Evolutionary conservation across 1,140 invertebrate genomes (phyloP).

Genomic region (Apolygus lucorum): DNA sequence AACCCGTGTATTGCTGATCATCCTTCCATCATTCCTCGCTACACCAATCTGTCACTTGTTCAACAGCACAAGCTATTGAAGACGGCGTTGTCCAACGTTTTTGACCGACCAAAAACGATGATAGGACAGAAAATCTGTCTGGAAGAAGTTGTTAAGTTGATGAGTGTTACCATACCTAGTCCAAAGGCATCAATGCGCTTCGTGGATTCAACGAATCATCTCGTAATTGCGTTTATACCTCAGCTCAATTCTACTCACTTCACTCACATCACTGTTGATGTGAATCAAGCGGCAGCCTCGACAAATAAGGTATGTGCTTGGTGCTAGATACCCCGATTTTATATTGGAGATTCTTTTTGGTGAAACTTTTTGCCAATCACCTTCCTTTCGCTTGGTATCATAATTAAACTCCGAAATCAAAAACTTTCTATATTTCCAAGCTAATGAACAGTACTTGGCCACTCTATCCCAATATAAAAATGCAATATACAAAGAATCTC

Average conservation of each 20-base stretch:
- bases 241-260: constrained; percentile 17
- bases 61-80: constrained; percentile 70
- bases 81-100: constrained; percentile 55
- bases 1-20: constrained; percentile 61
- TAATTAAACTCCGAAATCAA: too few relatives aligned
- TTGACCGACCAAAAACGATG: constrained; percentile 51
- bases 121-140: constrained; percentile 26
- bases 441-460: too few relatives aligned
- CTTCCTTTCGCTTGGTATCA: too few relatives aligned
- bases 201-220: background rate
- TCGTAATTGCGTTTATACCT: constrained; percentile 25
- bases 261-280: constrained; percentile 7
- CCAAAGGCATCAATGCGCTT: constrained; percentile 17
- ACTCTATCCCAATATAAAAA: too few relatives aligned
- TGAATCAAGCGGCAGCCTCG: background rate
- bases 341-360: too few relatives aligned
- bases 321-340: too few relatives aligned
- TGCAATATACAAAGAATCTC: too few relatives aligned
- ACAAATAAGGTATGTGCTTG: too few relatives aligned
- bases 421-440: too few relatives aligned
- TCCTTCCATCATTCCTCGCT: constrained; percentile 61
- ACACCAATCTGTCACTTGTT: constrained; percentile 67
- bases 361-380: too few relatives aligned
- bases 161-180: background rate
- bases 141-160: background rate